Conservation (phyloP, 1,140 invertebrate species). For the Holcopasites calliopsidis region DNA sequence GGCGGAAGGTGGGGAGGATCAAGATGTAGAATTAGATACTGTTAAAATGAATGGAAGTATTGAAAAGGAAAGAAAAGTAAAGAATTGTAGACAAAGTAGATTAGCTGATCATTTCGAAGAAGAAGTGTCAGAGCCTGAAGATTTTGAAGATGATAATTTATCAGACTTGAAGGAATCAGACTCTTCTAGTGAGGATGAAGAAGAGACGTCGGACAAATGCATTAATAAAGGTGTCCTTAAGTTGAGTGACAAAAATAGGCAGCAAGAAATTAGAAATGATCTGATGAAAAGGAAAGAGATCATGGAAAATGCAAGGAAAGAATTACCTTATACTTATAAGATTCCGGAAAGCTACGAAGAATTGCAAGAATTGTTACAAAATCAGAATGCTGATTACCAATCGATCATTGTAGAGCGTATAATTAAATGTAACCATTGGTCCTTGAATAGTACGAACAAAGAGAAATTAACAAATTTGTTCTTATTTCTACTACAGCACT, state of each 20-base stretch:
- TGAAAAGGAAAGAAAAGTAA: background rate
- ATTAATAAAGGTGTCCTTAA: constrained; percentile 13
- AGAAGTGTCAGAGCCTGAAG: constrained; percentile 54
- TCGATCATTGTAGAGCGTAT: constrained; percentile 88
- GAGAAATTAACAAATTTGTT: constrained; percentile 87
- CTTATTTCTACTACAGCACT: constrained; percentile 86
- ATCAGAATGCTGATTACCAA: constrained; percentile 83
- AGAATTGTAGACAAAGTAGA: constrained; percentile 18
- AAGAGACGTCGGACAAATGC: constrained; percentile 35
- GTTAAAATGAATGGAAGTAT: background rate
- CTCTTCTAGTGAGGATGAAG: constrained; percentile 73
- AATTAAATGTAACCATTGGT: constrained; percentile 92
- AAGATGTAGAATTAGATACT: background rate
- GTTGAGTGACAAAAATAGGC: constrained; percentile 22
- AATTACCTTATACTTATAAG: constrained; percentile 86
- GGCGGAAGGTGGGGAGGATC: background rate
- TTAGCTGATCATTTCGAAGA: constrained; percentile 42
- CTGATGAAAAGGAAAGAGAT: constrained; percentile 77
- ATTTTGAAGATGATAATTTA: constrained; percentile 72
- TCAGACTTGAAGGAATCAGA: constrained; percentile 78
- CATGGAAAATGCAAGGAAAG: constrained; percentile 82
- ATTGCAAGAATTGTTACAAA: constrained; percentile 83
- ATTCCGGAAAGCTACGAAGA: constrained; percentile 85
- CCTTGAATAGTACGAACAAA: constrained; percentile 87
- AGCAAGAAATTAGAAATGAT: constrained; percentile 69